phyloP scores from a whole-genome alignment of 1,140 invertebrate genomes.

The Neotoxoptera formosana region DNA sequence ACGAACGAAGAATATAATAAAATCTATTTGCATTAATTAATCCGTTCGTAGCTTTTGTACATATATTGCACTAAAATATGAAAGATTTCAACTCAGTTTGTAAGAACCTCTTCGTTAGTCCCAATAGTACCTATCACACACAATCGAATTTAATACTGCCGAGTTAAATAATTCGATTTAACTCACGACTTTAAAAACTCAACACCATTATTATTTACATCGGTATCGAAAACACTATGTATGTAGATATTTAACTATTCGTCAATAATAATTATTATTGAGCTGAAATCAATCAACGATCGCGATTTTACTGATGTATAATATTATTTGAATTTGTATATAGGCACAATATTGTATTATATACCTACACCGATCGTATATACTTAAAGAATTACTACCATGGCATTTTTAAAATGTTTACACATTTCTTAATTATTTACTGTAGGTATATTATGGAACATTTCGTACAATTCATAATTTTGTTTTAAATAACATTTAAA shows the following conservation, averaged over 20 bases:
- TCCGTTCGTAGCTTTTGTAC: not conserved
- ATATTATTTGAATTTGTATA: not conserved
- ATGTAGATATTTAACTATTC: not conserved
- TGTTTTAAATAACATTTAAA: not conserved
- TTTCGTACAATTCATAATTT: not conserved
- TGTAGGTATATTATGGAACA: not conserved
- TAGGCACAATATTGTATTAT: not conserved
- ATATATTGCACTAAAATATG: not conserved
- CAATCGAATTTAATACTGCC: not conserved
- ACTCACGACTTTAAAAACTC: not conserved
- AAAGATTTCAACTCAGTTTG: slow-evolving; percentile 15
- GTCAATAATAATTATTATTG: too few species aligned
- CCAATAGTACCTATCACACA: not conserved
- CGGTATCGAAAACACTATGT: not conserved
- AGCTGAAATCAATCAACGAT: not conserved
- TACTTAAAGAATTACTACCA: not conserved
- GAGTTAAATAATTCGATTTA: slow-evolving; percentile 11
- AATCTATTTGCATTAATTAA: not conserved
- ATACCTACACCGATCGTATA: not conserved
- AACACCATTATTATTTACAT: not conserved
- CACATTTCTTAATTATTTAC: not conserved
- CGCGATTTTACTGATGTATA: not conserved
- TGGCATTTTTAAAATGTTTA: not conserved
- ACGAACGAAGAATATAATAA: not conserved
- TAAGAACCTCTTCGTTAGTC: not conserved